phyloP scores from a whole-genome alignment of 2,888 invertebrate species.

The Cryptocephalus primarius region DNA sequence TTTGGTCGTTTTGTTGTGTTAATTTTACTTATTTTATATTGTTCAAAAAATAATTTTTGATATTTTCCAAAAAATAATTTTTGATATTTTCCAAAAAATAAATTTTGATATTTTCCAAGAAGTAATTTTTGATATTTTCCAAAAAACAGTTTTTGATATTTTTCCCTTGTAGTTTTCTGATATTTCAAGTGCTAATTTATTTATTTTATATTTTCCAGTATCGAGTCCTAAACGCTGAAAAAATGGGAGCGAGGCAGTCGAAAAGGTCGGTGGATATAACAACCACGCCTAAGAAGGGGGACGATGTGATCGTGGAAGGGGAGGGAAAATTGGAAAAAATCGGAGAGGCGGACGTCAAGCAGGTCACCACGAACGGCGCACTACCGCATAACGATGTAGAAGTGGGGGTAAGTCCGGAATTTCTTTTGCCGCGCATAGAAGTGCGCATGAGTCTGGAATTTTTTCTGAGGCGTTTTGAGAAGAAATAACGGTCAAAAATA shows the following conservation, averaged over 20 bases:
- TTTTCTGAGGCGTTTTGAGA: too few relatives aligned
- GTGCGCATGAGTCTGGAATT: too few relatives aligned
- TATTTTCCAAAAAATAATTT: too few relatives aligned
- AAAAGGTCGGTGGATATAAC: slow-evolving; percentile 80
- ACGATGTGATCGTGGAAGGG: slow-evolving; percentile 45
- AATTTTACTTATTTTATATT: too few relatives aligned
- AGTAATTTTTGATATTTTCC: too few relatives aligned
- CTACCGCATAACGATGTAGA: slow-evolving; percentile 50
- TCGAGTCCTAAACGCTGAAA: slow-evolving; percentile 19
- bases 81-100: too few relatives aligned
- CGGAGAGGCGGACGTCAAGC: slow-evolving; percentile 58
- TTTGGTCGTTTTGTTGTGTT: too few relatives aligned
- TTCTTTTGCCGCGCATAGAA: background rate
- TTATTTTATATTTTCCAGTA: slow-evolving; percentile 18
- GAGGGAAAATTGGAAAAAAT: slow-evolving; percentile 63
- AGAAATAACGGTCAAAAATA: too few relatives aligned
- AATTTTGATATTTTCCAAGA: too few relatives aligned
- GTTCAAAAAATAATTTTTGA: too few relatives aligned
- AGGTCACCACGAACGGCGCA: slow-evolving; percentile 57
- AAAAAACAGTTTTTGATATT: too few relatives aligned
- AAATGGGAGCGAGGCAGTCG: slow-evolving; percentile 80
- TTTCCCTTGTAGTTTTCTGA: too few relatives aligned
- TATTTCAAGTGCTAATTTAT: background rate
- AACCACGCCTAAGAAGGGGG: slow-evolving; percentile 51
- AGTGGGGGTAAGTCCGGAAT: slow-evolving; percentile 20